Evolutionary conservation across 2,113 vertebrate species (phyloP).

Genomic region (Piaya cayana): DNA sequence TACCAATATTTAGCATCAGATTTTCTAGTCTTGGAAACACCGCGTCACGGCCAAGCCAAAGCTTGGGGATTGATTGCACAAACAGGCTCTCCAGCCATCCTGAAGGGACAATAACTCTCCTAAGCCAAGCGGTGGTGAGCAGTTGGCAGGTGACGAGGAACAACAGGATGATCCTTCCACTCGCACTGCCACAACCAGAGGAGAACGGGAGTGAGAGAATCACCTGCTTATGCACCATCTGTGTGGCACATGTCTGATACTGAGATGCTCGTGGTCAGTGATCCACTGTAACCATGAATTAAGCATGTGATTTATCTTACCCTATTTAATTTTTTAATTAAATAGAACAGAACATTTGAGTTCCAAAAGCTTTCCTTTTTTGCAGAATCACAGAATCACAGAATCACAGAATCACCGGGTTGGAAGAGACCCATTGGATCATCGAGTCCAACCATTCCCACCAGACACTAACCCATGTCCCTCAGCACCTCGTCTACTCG

Average conservation of each 20-base stretch:
- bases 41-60: background rate
- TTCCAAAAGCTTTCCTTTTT: background rate
- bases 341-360: background rate
- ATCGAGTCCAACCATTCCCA: too few species aligned
- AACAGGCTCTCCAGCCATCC: constrained; percentile 25
- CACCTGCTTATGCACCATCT: background rate
- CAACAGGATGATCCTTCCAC: constrained; percentile 37
- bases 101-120: constrained; percentile 16
- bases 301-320: background rate
- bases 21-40: constrained; percentile 63
- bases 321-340: background rate
- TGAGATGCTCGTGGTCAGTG: background rate
- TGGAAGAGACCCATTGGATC: too few species aligned
- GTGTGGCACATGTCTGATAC: background rate
- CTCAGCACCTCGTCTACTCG: too few species aligned
- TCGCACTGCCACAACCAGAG: background rate
- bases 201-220: background rate
- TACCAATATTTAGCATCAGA: constrained; percentile 65
- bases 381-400: too few species aligned
- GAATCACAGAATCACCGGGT: too few species aligned
- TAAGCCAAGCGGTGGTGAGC: constrained; percentile 22
- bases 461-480: too few species aligned
- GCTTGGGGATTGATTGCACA: constrained; percentile 47
- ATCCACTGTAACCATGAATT: background rate
- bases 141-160: constrained; percentile 39